These are phyloP conservation scores for Hedya salicella DNA, from an alignment of 2,888 invertebrate genomes.

Conservation along the genomic window DNA sequence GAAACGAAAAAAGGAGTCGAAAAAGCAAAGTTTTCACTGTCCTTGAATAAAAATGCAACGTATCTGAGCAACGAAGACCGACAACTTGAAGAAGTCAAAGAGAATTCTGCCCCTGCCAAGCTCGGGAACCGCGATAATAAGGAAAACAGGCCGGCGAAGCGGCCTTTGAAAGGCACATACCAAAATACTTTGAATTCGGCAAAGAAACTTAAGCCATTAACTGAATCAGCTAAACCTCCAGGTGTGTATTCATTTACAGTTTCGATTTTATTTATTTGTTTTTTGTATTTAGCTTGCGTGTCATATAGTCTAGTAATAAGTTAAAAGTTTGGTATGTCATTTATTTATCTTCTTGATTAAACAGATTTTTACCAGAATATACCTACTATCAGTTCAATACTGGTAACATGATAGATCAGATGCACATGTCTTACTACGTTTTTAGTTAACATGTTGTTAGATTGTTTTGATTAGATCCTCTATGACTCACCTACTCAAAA, in stretches of 20 bases:
- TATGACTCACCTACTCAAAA: too few species aligned
- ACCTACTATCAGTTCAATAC: too few species aligned
- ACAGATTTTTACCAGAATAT: too few species aligned
- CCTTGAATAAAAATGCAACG: conserved; percentile 75
- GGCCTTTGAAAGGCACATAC: conserved; percentile 69
- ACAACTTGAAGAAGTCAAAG: conserved; percentile 61
- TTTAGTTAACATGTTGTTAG: too few species aligned
- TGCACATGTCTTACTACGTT: too few species aligned
- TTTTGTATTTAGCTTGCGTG: too few species aligned
- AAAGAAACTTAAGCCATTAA: conserved; percentile 74
- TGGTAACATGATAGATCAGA: too few species aligned
- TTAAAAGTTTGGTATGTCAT: too few species aligned
- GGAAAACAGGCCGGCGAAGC: conserved; percentile 75
- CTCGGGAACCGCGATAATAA: conserved; percentile 63
- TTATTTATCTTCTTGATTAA: too few species aligned
- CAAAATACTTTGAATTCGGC: conserved; percentile 74
- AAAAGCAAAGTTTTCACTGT: conserved; percentile 75
- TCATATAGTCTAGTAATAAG: too few species aligned
- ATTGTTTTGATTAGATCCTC: too few species aligned
- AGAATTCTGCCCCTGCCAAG: conserved; percentile 58
- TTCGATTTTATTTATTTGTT: conserved; percentile 8
- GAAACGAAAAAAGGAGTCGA: conserved; percentile 77
- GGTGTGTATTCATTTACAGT: conserved; percentile 53
- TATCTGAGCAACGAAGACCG: conserved; percentile 69
- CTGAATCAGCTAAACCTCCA: conserved; percentile 62